phyloP scores from a whole-genome alignment of 2,888 invertebrate genomes.

The Resseliella maxima region DNA sequence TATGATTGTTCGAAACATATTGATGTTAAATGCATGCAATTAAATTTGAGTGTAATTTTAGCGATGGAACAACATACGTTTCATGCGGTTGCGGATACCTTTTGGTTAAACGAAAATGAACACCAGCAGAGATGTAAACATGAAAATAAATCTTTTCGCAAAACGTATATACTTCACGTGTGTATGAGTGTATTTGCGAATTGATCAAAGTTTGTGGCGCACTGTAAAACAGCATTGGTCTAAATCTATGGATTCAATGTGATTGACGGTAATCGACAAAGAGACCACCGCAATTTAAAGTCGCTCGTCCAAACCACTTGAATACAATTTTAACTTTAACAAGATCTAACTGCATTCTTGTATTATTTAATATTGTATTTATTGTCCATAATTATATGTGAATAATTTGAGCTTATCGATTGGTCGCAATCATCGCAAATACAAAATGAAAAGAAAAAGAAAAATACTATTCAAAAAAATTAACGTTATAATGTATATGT shows the following conservation, averaged over 20 bases:
- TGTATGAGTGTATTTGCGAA: no score
- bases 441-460: background rate
- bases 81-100: no score
- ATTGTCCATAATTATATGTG: conserved; percentile 45
- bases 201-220: no score
- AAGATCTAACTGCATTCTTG: conserved; percentile 36
- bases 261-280: background rate
- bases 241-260: background rate
- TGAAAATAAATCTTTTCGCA: conserved; percentile 22
- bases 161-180: background rate
- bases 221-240: background rate
- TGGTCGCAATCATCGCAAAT: conserved; percentile 29
- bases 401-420: conserved; percentile 40
- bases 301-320: background rate
- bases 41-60: background rate
- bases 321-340: conserved; percentile 18
- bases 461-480: background rate
- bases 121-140: conserved; percentile 13
- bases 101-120: background rate
- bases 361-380: conserved; percentile 25
- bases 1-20: background rate
- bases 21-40: background rate
- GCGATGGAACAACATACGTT: background rate
- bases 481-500: no score
- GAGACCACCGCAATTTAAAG: background rate